phyloP scores from a whole-genome alignment of 2,888 invertebrate genomes.

The Platycheirus albimanus region DNA sequence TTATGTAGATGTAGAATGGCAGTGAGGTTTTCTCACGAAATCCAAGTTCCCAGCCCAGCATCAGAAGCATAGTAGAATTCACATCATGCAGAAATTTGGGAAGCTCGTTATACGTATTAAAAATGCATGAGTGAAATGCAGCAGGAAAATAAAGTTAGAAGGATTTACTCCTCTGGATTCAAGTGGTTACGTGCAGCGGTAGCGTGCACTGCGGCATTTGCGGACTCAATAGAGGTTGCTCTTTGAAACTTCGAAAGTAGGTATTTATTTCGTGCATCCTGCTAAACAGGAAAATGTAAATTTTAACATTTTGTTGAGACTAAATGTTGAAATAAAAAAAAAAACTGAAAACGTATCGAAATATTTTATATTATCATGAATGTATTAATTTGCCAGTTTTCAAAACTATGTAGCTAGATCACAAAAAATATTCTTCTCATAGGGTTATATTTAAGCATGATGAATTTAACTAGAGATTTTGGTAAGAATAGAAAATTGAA shows the following conservation, averaged over 20 bases:
- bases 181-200: conserved; percentile 28
- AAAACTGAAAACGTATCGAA: too few relatives aligned
- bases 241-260: conserved; percentile 28
- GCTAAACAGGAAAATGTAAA: too few relatives aligned
- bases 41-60: not conserved
- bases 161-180: conserved; percentile 4
- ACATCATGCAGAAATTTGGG: conserved; percentile 43
- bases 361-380: too few relatives aligned
- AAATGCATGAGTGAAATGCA: conserved; percentile 64
- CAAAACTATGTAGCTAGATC: too few relatives aligned
- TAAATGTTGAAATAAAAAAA: too few relatives aligned
- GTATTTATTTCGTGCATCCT: conserved; percentile 6
- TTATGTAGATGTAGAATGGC: conserved; percentile 6
- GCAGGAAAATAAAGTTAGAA: conserved; percentile 8
- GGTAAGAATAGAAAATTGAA: too few relatives aligned
- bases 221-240: too few relatives aligned
- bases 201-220: conserved; percentile 62
- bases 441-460: too few relatives aligned
- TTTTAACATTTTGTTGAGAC: too few relatives aligned
- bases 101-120: conserved; percentile 59
- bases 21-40: conserved; percentile 24
- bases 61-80: conserved; percentile 19
- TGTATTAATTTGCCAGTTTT: too few relatives aligned
- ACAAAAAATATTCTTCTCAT: too few relatives aligned
- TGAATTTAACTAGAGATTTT: too few relatives aligned